Conservation (phyloP, 2,888 invertebrate genomes). For the Agrochola circellaris region DNA sequence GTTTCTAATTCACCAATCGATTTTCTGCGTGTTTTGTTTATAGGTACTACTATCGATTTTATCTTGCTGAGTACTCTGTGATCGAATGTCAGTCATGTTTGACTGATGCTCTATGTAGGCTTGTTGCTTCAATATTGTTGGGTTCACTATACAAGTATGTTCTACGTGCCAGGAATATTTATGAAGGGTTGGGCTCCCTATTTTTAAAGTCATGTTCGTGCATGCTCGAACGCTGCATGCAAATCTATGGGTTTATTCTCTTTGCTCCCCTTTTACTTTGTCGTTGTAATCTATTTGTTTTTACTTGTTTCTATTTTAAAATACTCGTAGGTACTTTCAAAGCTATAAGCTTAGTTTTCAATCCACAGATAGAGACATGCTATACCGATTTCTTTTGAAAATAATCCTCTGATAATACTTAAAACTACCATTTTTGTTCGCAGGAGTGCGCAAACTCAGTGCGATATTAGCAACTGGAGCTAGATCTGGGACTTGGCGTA, state of each 20-base stretch:
- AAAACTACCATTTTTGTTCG: constrained; percentile 43
- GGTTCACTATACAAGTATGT: constrained; percentile 20
- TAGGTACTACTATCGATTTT: neutral
- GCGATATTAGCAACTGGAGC: constrained; percentile 90
- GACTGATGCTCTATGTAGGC: constrained; percentile 17
- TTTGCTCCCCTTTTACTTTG: neutral
- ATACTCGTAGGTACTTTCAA: neutral
- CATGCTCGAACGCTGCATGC: constrained; percentile 30
- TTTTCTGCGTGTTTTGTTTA: neutral
- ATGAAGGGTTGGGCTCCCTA: constrained; percentile 4
- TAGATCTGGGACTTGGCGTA: constrained; percentile 90
- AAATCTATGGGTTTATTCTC: constrained; percentile 21
- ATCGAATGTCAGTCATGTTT: constrained; percentile 49
- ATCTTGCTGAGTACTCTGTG: constrained; percentile 18
- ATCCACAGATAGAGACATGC: neutral
- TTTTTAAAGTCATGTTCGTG: constrained; percentile 18
- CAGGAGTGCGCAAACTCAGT: constrained; percentile 91
- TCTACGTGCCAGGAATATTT: constrained; percentile 42
- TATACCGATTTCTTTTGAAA: too few relatives aligned
- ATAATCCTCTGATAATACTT: neutral
- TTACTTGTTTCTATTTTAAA: neutral
- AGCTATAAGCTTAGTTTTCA: too few relatives aligned
- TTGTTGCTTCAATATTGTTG: constrained; percentile 31
- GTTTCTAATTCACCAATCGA: neutral
- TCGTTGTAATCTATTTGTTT: neutral